Percentiles rank a stretch among this genome's conserved stretches.
These are phyloP conservation scores for Isaurus tuberculatus DNA, from an alignment of 92 coral and sea anemone species.

Conservation along the genomic window DNA sequence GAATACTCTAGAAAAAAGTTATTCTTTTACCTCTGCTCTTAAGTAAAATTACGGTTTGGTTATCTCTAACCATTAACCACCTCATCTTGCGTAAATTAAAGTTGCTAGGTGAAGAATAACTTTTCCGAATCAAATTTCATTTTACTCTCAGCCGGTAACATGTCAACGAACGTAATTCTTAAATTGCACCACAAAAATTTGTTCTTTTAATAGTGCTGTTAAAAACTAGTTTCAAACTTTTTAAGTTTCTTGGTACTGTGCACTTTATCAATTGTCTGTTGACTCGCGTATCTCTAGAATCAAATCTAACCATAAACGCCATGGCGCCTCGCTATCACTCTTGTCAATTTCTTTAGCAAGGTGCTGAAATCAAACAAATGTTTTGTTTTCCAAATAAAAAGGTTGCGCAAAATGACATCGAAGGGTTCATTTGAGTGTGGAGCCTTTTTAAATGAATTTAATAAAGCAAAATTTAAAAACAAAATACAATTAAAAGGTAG, in stretches of 20 bases:
- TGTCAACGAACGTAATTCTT: background rate
- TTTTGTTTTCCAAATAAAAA: background rate
- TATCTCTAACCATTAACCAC: too few relatives aligned
- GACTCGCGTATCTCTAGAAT: background rate
- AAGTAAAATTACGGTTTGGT: too few relatives aligned
- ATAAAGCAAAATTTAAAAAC: too few relatives aligned
- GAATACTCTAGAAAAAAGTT: too few relatives aligned
- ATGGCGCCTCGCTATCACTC: slow-evolving; percentile 33
- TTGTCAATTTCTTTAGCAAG: slow-evolving; percentile 17
- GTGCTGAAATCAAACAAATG: slow-evolving; percentile 24
- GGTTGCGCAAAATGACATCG: background rate
- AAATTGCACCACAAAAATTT: background rate
- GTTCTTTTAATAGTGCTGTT: background rate
- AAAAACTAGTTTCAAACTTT: background rate
- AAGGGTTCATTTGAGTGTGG: background rate
- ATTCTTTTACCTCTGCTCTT: too few relatives aligned
- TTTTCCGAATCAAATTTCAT: background rate
- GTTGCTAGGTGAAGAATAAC: too few relatives aligned
- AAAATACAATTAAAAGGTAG: too few relatives aligned
- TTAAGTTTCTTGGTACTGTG: background rate
- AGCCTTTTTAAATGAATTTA: too few relatives aligned
- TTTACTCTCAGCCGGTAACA: background rate
- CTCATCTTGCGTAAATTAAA: too few relatives aligned
- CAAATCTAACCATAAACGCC: background rate
- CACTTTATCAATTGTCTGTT: background rate